phyloP scores from a whole-genome alignment of 2,888 invertebrate genomes.

The Acrobasis consociella region DNA sequence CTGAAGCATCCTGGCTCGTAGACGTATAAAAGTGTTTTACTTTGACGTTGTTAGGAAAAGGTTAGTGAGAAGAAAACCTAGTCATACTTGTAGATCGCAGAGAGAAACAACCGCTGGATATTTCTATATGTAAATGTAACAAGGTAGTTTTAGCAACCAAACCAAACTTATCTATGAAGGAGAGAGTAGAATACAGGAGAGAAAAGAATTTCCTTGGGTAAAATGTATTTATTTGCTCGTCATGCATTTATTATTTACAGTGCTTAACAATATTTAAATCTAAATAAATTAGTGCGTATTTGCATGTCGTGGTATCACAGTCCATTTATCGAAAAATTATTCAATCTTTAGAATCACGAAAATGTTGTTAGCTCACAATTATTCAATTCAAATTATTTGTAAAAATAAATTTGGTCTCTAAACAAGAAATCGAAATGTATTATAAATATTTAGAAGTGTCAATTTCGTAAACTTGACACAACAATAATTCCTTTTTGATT shows the following conservation, averaged over 20 bases:
- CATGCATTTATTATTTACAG: constrained; percentile 66
- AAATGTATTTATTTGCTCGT: constrained; percentile 48
- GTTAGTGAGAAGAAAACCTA: too few species aligned
- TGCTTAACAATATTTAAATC: constrained; percentile 48
- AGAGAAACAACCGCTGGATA: too few species aligned
- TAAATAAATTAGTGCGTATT: constrained; percentile 58
- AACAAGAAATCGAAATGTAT: too few species aligned
- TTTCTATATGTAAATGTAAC: too few species aligned
- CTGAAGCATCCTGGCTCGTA: too few species aligned
- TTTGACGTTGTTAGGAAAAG: too few species aligned
- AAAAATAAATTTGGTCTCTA: background rate
- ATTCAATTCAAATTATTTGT: background rate
- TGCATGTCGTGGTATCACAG: constrained; percentile 73
- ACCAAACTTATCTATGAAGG: too few species aligned
- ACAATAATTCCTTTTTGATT: background rate
- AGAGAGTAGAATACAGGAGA: too few species aligned
- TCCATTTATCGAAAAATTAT: constrained; percentile 39
- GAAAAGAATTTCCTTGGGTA: background rate
- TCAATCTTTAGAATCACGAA: background rate
- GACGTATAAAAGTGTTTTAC: too few species aligned
- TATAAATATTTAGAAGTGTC: background rate
- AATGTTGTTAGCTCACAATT: background rate
- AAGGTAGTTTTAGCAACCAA: too few species aligned
- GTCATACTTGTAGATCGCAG: too few species aligned
- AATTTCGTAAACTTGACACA: background rate